Evolutionary conservation across 2,888 invertebrate genomes (phyloP).

Genomic region (Mesodorylaimus sp.): DNA sequence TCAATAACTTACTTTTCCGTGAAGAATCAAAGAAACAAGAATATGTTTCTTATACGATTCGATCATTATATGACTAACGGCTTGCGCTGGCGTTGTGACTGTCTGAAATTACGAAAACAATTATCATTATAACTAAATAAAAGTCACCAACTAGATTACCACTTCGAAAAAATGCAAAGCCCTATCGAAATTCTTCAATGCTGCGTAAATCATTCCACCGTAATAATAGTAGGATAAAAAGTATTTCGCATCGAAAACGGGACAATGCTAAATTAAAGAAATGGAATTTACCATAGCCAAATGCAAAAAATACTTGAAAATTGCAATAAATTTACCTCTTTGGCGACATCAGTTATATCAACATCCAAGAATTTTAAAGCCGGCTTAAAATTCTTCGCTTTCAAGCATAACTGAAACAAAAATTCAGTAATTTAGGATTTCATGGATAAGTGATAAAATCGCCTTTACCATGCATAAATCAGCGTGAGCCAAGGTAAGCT

Average conservation of each 20-base stretch:
- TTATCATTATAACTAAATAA: neutral
- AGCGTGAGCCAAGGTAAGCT: conserved; percentile 79
- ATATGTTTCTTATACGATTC: conserved; percentile 93
- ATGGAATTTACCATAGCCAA: conserved; percentile 7
- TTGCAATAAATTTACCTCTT: conserved; percentile 46
- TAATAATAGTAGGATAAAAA: conserved; percentile 88
- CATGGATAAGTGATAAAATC: conserved; percentile 5
- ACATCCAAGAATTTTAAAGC: conserved; percentile 67
- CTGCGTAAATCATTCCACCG: conserved; percentile 89
- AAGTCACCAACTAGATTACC: conserved; percentile 23
- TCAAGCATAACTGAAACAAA: conserved; percentile 48
- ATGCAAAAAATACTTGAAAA: neutral
- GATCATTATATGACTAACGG: conserved; percentile 87
- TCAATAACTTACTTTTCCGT: conserved; percentile 53
- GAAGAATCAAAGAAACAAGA: conserved; percentile 67
- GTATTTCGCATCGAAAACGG: conserved; percentile 64
- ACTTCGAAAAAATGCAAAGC: conserved; percentile 89
- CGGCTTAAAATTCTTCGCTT: conserved; percentile 75
- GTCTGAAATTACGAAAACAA: conserved; percentile 37
- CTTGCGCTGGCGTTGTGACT: conserved; percentile 77
- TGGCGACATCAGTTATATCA: conserved; percentile 74
- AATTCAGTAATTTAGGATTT: conserved; percentile 1
- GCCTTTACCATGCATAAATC: conserved; percentile 55
- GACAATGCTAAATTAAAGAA: conserved; percentile 42
- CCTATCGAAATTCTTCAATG: conserved; percentile 72